Percentiles rank a stretch among this genome's conserved stretches.
phyloP scores from a whole-genome alignment of 2,797 vertebrate species.

The Mormyrops boulengeri region DNA sequence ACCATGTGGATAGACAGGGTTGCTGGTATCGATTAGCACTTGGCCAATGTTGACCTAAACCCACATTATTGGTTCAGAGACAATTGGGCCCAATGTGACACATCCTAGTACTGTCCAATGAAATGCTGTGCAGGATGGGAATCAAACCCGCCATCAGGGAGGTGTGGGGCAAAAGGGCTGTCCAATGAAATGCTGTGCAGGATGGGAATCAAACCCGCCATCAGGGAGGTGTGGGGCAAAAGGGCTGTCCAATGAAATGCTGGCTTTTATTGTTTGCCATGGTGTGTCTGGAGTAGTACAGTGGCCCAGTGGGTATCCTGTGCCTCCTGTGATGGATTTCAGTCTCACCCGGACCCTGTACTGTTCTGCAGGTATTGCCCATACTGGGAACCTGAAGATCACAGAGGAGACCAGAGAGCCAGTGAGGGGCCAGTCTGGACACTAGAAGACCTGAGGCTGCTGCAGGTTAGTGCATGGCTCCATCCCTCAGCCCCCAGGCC shows the following conservation, averaged over 20 bases:
- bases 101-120: too few relatives aligned
- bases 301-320: not conserved
- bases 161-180: not conserved
- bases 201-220: not conserved
- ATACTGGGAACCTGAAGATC: not conserved
- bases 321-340: not conserved
- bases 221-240: not conserved
- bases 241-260: not conserved
- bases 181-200: not conserved
- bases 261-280: not conserved
- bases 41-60: not conserved
- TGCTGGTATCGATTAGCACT: not conserved
- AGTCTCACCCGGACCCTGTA: not conserved
- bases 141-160: not conserved
- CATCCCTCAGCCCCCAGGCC: not conserved
- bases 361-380: constrained; percentile 8
- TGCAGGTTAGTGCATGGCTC: constrained; percentile 5
- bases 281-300: not conserved
- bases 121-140: not conserved
- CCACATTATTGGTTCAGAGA: not conserved
- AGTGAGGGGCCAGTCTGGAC: not conserved
- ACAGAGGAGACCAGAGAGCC: not conserved
- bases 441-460: not conserved
- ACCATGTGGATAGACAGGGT: not conserved
- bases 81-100: not conserved